Evolutionary conservation across 2,888 invertebrate genomes (phyloP).

Genomic region (Eilema depressum): DNA sequence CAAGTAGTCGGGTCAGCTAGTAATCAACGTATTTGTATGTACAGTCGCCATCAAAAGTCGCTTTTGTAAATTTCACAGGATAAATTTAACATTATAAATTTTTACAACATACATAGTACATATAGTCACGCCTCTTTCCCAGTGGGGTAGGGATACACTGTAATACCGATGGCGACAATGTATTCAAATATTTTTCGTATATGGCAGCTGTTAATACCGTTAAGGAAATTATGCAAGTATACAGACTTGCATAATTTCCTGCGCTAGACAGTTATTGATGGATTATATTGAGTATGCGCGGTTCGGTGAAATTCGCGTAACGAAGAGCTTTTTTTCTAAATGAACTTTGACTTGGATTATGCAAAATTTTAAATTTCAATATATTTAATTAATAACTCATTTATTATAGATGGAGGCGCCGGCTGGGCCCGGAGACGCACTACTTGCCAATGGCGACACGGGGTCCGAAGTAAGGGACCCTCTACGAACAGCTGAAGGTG

Average conservation of each 20-base stretch:
- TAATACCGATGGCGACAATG: neutral
- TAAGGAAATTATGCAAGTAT: too few relatives aligned
- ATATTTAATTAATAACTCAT: slow-evolving; percentile 14
- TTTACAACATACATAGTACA: too few relatives aligned
- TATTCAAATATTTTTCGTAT: neutral
- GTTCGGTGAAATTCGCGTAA: neutral
- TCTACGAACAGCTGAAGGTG: slow-evolving; percentile 32
- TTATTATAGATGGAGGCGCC: slow-evolving; percentile 44
- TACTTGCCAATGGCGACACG: slow-evolving; percentile 60
- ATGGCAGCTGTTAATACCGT: neutral
- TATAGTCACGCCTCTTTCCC: too few relatives aligned
- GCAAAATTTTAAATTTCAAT: slow-evolving; percentile 6
- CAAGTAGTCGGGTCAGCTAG: too few relatives aligned
- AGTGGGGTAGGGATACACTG: too few relatives aligned
- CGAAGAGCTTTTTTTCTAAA: slow-evolving; percentile 5
- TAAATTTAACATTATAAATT: too few relatives aligned
- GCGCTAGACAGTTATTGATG: slow-evolving; percentile 17
- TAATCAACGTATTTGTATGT: too few relatives aligned
- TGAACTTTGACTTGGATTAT: slow-evolving; percentile 22
- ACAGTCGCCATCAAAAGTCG: too few relatives aligned
- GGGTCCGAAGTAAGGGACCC: slow-evolving; percentile 26
- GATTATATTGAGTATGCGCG: neutral
- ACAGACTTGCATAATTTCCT: neutral
- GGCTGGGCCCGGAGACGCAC: slow-evolving; percentile 52
- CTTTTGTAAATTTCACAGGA: too few relatives aligned